Evolutionary conservation across 2,797 vertebrate genomes (phyloP).

Genomic region (Carduelis carduelis): DNA sequence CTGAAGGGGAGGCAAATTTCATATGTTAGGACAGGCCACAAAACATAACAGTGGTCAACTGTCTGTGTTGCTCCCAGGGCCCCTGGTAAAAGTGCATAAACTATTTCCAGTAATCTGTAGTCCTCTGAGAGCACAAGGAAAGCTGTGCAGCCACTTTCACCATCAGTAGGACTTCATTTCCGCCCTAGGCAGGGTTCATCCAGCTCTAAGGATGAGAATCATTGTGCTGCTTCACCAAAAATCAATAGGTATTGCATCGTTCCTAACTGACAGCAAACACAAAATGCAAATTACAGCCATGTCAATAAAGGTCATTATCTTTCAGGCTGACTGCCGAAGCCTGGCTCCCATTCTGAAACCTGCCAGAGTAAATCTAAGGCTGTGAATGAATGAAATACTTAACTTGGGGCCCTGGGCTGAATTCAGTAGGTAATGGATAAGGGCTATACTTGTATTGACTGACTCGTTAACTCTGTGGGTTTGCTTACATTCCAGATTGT

Average conservation of each 20-base stretch:
- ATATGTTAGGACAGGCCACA: slow-evolving; percentile 46
- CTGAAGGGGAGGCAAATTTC: slow-evolving; percentile 46
- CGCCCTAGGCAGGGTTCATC: not conserved
- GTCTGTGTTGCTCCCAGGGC: not conserved
- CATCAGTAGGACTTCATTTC: not conserved
- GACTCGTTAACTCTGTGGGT: not conserved
- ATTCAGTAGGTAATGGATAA: not conserved
- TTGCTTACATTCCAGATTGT: slow-evolving; percentile 39
- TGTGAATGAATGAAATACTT: slow-evolving; percentile 28
- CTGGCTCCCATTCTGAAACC: not conserved
- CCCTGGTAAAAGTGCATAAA: not conserved
- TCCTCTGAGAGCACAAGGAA: not conserved
- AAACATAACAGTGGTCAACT: slow-evolving; percentile 4
- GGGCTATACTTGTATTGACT: not conserved
- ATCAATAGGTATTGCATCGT: not conserved
- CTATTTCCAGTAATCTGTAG: not conserved
- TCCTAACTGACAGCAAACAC: not conserved
- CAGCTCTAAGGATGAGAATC: not conserved
- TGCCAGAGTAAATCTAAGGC: not conserved
- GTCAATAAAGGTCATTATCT: slow-evolving; percentile 6
- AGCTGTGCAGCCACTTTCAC: not conserved
- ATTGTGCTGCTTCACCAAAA: not conserved
- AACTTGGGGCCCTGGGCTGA: not conserved
- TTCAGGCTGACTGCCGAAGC: not conserved
- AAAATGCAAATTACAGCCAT: not conserved